phyloP scores from a whole-genome alignment of 1,140 invertebrate genomes.

The Orius insidiosus region DNA sequence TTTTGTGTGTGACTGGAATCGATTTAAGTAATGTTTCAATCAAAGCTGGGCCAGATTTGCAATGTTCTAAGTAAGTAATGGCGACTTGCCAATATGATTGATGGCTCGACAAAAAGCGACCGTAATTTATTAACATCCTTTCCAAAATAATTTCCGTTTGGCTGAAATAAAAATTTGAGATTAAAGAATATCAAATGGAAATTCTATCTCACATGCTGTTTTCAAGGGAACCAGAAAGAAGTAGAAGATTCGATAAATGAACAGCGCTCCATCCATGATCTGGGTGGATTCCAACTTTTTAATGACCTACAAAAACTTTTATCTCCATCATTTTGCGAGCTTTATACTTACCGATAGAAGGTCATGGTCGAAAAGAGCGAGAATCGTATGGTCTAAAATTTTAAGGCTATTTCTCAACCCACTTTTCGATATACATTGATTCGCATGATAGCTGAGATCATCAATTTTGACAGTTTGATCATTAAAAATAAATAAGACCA shows the following conservation, averaged over 20 bases:
- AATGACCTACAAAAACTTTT: constrained; percentile 38
- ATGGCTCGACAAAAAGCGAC: constrained; percentile 61
- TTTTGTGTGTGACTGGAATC: constrained; percentile 53
- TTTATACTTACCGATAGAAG: constrained; percentile 43
- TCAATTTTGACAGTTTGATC: constrained; percentile 59
- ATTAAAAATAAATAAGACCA: constrained; percentile 68
- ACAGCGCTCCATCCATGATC: constrained; percentile 88
- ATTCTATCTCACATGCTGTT: too few species aligned
- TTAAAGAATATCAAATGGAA: too few species aligned
- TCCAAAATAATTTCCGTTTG: constrained; percentile 28
- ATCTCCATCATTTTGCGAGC: constrained; percentile 14
- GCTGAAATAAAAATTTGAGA: too few species aligned
- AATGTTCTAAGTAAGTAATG: constrained; percentile 71
- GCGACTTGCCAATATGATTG: constrained; percentile 69
- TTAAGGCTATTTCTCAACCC: constrained; percentile 29
- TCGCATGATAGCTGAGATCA: constrained; percentile 45
- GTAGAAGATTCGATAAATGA: constrained; percentile 77
- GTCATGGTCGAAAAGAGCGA: constrained; percentile 68
- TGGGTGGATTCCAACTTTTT: constrained; percentile 62
- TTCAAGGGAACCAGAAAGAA: constrained; percentile 56
- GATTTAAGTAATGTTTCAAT: constrained; percentile 51
- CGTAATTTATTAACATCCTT: constrained; percentile 73
- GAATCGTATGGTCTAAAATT: constrained; percentile 52
- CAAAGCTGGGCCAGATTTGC: constrained; percentile 39
- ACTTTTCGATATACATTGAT: constrained; percentile 39